A percentile compares a stretch with the other conserved stretches of the same genome.
These are phyloP conservation scores for Rhagologus leucostigma DNA, from an alignment of 2,113 vertebrate genomes.

Conservation along the genomic window DNA sequence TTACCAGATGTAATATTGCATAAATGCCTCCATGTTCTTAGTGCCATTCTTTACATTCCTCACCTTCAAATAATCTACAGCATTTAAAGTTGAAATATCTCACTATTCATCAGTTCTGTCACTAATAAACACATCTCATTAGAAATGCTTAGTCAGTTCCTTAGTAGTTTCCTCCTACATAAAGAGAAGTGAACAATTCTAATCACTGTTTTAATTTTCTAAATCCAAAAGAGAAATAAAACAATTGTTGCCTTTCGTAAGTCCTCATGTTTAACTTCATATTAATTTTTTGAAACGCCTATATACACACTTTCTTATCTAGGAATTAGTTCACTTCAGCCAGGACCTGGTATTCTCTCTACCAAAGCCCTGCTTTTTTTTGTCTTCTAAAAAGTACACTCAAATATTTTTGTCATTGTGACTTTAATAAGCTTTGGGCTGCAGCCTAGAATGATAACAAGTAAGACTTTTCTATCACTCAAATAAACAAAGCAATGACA, in stretches of 20 bases:
- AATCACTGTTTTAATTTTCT: neutral
- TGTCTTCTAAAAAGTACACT: neutral
- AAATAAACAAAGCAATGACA: neutral
- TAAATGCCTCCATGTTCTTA: neutral
- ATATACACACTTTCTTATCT: neutral
- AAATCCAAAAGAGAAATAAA: neutral
- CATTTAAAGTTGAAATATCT: neutral
- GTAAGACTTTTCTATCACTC: neutral
- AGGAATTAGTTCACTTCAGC: neutral
- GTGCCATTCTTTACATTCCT: neutral
- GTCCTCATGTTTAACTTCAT: neutral
- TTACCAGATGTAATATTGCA: neutral
- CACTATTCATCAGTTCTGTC: neutral
- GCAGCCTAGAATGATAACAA: neutral
- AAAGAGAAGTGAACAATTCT: neutral
- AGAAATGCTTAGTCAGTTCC: neutral
- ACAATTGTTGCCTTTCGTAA: neutral
- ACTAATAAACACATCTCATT: neutral
- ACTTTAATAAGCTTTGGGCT: neutral
- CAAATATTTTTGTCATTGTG: neutral
- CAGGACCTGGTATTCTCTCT: neutral
- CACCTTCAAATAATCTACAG: neutral
- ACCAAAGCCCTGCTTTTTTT: neutral
- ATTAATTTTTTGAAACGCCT: neutral
- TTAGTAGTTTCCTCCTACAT: neutral